Percentiles rank a stretch among this genome's conserved stretches.
Evolutionary conservation across 2,797 vertebrate species (phyloP).

Genomic region (Sebastes diploproa): DNA sequence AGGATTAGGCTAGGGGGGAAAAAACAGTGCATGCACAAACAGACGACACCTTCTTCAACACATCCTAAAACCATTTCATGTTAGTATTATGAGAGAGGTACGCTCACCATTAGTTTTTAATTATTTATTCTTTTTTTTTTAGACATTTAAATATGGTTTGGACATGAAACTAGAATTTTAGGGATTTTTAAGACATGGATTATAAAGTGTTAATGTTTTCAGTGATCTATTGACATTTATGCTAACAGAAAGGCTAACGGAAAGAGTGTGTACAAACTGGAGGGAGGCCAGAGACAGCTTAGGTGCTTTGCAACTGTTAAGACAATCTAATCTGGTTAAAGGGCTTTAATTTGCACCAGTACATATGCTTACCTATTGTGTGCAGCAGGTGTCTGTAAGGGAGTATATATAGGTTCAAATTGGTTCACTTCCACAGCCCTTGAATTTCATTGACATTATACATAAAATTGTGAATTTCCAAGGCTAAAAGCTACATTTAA

Average conservation of each 20-base stretch:
- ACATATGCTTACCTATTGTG: slow-evolving; percentile 51
- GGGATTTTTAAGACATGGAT: rapidly evolving
- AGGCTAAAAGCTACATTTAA: neutral
- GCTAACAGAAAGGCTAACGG: neutral
- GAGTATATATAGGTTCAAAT: neutral
- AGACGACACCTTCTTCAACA: neutral
- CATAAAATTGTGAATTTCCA: neutral
- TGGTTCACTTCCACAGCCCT: neutral
- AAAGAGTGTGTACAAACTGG: slow-evolving; percentile 27
- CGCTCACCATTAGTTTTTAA: neutral
- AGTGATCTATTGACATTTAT: neutral
- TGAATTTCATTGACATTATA: neutral
- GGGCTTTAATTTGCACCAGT: slow-evolving; percentile 52
- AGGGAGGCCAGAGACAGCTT: slow-evolving; percentile 53
- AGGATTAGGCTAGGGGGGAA: slow-evolving; percentile 45
- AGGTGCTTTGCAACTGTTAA: slow-evolving; percentile 67
- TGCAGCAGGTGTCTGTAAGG: slow-evolving; percentile 34
- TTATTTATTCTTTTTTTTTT: neutral
- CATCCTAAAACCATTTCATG: neutral
- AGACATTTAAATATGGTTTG: neutral
- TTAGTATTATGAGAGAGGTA: neutral
- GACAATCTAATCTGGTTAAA: slow-evolving; percentile 76
- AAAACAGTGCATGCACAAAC: neutral
- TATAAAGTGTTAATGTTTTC: neutral
- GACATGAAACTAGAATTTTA: neutral